Evolutionary conservation across 2,888 invertebrate genomes (phyloP), one percentile per base, ranked within the genome.

Genomic region (Eulithis testata): DNA sequence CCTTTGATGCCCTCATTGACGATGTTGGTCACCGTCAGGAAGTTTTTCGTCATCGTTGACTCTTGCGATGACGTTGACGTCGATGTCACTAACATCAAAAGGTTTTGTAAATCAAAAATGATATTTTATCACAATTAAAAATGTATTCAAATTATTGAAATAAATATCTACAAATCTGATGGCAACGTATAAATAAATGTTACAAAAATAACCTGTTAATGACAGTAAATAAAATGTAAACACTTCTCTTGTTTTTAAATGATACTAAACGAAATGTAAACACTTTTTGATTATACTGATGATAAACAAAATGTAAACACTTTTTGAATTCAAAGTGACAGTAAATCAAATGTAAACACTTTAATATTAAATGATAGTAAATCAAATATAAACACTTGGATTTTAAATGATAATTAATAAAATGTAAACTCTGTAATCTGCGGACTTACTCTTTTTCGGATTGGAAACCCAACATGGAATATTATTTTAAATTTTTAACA

Each of bases 1-100:
- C 96, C 95, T 86, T 95, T 95, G 83, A 96, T 94, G 72, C 96
- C 96, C 84, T 96, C 96, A 85, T 96, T 94, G 93, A 96, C 95
- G 80, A 93, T 91, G 80, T 89, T 94, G 83, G 94, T 94, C 68
- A 94, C 94, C 74, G 94, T 94, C 84, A 94, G 88, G 87, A 94
- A 94, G 85, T 94, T 94, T 87, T 93, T 94, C 88, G 92, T 93
- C 88, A 93, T 92, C 66, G 89, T 89, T 62, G 91, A 91, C 82
- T 90, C 91, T 81, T 91, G 88, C 40, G 67, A 66, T 60, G 66
- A 63, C 67, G 67, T 67, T 5, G 67, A 67, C 57, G 67, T 67
- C 72, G 91, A 88, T 80, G 90, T 78, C 91, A 91, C 87, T 91
- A 82, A 73, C 77, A 80, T 82, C 74, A 75, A 74, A 72, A 76